These are phyloP conservation scores for Villa cingulata DNA, from an alignment of 2,888 invertebrate species.

Conservation along the genomic window DNA sequence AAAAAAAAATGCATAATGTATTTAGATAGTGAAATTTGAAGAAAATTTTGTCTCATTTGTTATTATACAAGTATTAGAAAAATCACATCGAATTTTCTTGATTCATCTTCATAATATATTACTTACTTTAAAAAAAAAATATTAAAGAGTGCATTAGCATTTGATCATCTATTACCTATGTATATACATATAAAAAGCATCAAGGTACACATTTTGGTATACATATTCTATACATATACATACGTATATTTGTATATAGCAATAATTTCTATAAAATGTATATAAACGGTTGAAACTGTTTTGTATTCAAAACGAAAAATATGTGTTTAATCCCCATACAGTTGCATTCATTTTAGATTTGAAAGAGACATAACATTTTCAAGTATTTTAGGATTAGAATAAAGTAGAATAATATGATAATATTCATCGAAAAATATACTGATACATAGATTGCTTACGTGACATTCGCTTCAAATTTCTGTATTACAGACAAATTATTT, in stretches of 20 bases:
- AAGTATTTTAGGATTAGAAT: neutral
- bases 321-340: conserved; percentile 1
- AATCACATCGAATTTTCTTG: too few species aligned
- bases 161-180: too few species aligned
- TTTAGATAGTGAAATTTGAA: too few species aligned
- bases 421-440: conserved; percentile 7
- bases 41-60: too few species aligned
- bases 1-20: too few species aligned
- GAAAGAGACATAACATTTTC: neutral
- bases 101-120: too few species aligned
- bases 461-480: conserved; percentile 14
- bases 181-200: too few species aligned
- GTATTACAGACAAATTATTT: conserved; percentile 6
- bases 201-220: too few species aligned
- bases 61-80: too few species aligned
- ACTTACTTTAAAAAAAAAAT: too few species aligned
- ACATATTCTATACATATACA: neutral
- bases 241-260: neutral
- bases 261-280: too few species aligned
- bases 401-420: conserved; percentile 6
- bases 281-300: neutral
- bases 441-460: conserved; percentile 15
- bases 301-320: conserved; percentile 6
- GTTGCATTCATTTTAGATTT: conserved; percentile 1
- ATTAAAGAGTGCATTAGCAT: too few species aligned